Evolutionary conservation across 2,888 invertebrate species (phyloP).

Genomic region (Julus scandinavius): DNA sequence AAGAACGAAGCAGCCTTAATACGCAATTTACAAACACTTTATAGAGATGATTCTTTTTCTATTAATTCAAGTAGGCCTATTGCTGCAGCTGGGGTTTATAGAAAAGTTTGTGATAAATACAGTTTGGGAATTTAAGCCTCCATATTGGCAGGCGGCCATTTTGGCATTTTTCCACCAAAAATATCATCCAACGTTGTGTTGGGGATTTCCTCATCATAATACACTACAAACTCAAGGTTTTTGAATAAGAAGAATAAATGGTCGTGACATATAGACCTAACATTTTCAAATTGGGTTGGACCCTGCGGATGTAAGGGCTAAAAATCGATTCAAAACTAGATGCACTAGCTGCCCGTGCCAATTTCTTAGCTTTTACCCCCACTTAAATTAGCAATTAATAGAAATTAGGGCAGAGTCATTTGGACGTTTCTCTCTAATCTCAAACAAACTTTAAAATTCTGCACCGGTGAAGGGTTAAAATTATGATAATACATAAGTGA

Average conservation of each 20-base stretch:
- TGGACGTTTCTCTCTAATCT: too few species aligned
- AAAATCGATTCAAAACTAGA: not conserved
- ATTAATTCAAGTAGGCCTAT: conserved; percentile 26
- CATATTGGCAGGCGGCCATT: not conserved
- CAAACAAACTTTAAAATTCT: too few species aligned
- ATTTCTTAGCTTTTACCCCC: not conserved
- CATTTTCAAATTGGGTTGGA: not conserved
- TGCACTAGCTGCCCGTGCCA: not conserved
- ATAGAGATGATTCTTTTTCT: conserved; percentile 10
- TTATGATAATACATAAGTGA: too few species aligned
- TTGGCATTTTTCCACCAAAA: not conserved
- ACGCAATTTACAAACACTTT: conserved; percentile 42
- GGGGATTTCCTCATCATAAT: not conserved
- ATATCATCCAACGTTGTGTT: not conserved
- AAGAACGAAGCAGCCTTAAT: conserved; percentile 1
- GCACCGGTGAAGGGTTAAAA: too few species aligned
- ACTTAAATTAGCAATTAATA: not conserved
- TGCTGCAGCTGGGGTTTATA: not conserved
- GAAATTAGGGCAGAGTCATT: too few species aligned
- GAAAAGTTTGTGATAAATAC: conserved; percentile 16
- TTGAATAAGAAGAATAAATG: not conserved
- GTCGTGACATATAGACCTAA: not conserved
- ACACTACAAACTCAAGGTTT: not conserved
- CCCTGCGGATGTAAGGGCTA: too few species aligned
- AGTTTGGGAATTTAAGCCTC: conserved; percentile 14